These are phyloP conservation scores for Datnioides undecimradiatus DNA, from an alignment of 2,113 vertebrate genomes.

Conservation along the genomic window DNA sequence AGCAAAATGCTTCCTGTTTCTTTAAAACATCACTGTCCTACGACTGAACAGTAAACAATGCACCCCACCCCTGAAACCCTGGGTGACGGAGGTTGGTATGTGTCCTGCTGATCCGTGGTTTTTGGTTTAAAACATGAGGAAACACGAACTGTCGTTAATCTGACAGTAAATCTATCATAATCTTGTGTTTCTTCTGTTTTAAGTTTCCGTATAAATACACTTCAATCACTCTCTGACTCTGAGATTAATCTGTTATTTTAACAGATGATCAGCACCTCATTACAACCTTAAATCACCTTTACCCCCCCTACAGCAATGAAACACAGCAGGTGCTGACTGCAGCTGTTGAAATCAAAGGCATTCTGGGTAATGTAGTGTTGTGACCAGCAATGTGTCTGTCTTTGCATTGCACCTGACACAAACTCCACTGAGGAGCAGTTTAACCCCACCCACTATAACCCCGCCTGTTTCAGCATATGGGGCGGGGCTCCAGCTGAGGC, in stretches of 20 bases:
- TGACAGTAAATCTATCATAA: neutral
- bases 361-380: conserved; percentile 68
- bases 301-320: neutral
- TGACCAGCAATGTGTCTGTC: neutral
- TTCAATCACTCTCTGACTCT: too few species aligned
- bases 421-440: too few species aligned
- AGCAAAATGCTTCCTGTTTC: conserved; percentile 4
- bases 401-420: too few species aligned
- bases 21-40: neutral
- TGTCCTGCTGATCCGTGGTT: too few species aligned
- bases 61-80: neutral
- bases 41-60: neutral
- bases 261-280: too few species aligned
- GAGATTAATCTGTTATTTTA: too few species aligned
- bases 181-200: neutral
- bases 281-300: neutral
- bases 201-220: conserved; percentile 24
- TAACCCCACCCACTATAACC: neutral
- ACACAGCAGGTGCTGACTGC: conserved; percentile 10
- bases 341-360: conserved; percentile 43
- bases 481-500: conserved; percentile 33
- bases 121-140: conserved; percentile 20
- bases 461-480: neutral
- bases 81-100: too few species aligned
- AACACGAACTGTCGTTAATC: neutral